Percentiles rank a stretch among this genome's conserved stretches.
Conservation (phyloP, 2,888 invertebrate species). For the Hypena proboscidalis region DNA sequence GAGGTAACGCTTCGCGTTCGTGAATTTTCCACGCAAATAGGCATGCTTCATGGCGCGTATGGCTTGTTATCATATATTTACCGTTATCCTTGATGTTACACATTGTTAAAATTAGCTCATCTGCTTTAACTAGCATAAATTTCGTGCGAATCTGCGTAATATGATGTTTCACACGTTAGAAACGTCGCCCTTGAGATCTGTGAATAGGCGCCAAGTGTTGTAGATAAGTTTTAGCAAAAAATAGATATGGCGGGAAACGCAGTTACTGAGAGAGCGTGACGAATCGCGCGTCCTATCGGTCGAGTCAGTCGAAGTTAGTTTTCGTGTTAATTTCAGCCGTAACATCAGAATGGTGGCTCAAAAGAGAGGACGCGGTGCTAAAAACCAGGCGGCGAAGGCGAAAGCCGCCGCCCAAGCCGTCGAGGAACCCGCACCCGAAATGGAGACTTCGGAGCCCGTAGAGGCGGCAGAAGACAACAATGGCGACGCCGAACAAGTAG, state of each 20-base stretch:
- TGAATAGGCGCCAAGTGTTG: conserved; percentile 68
- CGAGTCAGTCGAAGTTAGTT: conserved; percentile 31
- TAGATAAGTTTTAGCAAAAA: conserved; percentile 51
- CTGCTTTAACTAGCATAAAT: conserved; percentile 22
- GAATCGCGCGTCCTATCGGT: conserved; percentile 37
- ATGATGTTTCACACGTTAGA: conserved; percentile 57
- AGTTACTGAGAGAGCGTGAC: conserved; percentile 43
- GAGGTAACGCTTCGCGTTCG: conserved; percentile 49
- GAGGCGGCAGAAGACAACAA: conserved; percentile 65
- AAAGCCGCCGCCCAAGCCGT: conserved; percentile 61
- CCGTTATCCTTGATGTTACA: conserved; percentile 54
- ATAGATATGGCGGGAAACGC: conserved; percentile 68
- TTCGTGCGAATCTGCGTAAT: conserved; percentile 40
- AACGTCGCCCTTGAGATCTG: conserved; percentile 67
- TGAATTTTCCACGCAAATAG: conserved; percentile 74
- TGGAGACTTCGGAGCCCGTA: conserved; percentile 55
- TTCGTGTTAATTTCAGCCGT: conserved; percentile 47
- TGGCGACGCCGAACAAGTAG: conserved; percentile 64
- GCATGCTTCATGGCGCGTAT: conserved; percentile 77
- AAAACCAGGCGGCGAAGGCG: conserved; percentile 69
- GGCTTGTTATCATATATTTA: conserved; percentile 60
- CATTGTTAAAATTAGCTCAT: conserved; percentile 41
- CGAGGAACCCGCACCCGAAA: conserved; percentile 58
- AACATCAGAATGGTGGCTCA: conserved; percentile 73
- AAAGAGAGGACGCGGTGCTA: conserved; percentile 78